Conservation (phyloP, 2,888 invertebrate species). For the Pammene fasciana region DNA sequence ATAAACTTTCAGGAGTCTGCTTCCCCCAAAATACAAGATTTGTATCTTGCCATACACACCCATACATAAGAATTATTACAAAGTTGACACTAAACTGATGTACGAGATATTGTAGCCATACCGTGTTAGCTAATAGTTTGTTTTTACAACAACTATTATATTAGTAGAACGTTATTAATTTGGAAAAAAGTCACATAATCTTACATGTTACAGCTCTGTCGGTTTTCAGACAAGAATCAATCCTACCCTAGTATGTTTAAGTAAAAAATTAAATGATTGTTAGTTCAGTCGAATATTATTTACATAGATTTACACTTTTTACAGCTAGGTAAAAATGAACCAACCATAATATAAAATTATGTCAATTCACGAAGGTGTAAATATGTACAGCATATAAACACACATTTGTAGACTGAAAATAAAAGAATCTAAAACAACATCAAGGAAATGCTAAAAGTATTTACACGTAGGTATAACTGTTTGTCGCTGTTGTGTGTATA, state of each 20-base stretch:
- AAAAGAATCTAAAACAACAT: constrained; percentile 9
- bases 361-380: too few species aligned
- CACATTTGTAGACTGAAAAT: background rate
- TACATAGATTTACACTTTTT: too few species aligned
- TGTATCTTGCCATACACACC: background rate
- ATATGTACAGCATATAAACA: background rate
- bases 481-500: constrained; percentile 29
- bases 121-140: background rate
- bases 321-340: too few species aligned
- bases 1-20: constrained; percentile 44
- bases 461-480: constrained; percentile 32
- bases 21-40: constrained; percentile 15
- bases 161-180: too few species aligned
- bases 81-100: background rate
- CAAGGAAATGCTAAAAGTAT: constrained; percentile 27
- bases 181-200: too few species aligned
- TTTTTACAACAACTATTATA: too few species aligned
- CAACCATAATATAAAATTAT: too few species aligned
- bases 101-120: background rate
- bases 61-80: background rate
- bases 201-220: too few species aligned
- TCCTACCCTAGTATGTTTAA: too few species aligned
- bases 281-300: too few species aligned
- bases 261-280: too few species aligned
- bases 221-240: too few species aligned